phyloP scores from a whole-genome alignment of 2,888 invertebrate species.

The Sicus ferrugineus region DNA sequence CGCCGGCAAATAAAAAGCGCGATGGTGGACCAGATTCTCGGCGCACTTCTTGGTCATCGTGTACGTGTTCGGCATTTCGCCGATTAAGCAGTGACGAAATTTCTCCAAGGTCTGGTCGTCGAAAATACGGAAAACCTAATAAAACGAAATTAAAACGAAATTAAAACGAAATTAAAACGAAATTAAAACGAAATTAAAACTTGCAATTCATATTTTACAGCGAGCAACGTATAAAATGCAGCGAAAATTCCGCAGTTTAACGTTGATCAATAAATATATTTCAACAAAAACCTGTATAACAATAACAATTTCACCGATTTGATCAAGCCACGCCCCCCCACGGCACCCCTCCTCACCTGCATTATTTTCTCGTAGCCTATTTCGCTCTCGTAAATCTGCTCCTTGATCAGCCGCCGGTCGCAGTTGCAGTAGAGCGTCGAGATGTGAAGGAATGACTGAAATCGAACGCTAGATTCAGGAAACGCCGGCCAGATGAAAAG shows the following conservation, averaged over 20 bases:
- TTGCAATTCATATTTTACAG: background rate
- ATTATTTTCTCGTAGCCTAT: slow-evolving; percentile 65
- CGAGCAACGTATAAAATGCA: too few species aligned
- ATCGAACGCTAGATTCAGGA: slow-evolving; percentile 13
- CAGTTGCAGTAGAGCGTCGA: slow-evolving; percentile 65
- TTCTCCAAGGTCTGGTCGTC: slow-evolving; percentile 62
- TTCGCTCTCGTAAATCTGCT: slow-evolving; percentile 63
- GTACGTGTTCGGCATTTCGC: slow-evolving; percentile 65
- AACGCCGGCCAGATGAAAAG: background rate
- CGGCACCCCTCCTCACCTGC: slow-evolving; percentile 53
- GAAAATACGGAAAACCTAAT: slow-evolving; percentile 61
- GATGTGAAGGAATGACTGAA: slow-evolving; percentile 64
- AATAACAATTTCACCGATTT: too few species aligned
- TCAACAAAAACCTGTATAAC: too few species aligned
- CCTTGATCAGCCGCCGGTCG: slow-evolving; percentile 62
- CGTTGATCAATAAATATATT: too few species aligned
- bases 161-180: background rate
- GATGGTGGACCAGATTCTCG: slow-evolving; percentile 64
- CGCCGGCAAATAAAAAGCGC: slow-evolving; percentile 61
- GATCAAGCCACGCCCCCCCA: background rate
- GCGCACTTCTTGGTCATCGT: slow-evolving; percentile 65
- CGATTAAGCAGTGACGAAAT: slow-evolving; percentile 61
- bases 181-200: background rate
- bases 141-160: slow-evolving; percentile 5
- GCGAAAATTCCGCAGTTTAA: too few species aligned